Evolutionary conservation across 2,888 invertebrate species (phyloP), one percentile per base, ranked within the genome.

Genomic region (Troides aeacus): DNA sequence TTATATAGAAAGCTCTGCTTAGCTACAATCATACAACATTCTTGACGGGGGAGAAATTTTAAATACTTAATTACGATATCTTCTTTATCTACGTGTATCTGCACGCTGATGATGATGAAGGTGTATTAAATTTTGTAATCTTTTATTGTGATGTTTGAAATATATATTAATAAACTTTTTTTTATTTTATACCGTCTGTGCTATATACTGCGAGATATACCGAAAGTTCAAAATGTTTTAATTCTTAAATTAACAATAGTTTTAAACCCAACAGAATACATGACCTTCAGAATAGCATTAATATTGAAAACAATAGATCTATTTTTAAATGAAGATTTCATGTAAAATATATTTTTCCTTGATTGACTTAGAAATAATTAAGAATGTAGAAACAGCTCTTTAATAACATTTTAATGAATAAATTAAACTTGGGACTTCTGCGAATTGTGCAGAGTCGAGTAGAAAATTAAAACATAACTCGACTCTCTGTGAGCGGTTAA

Each of bases 1-100:
- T 72, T 74, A 72, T 74, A 66, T 72, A 75, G 76, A 75, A 76
- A 75, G 74, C 72, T 72, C 63, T 56, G 56, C 63, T 70, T 68
- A 23, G 30, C 62, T 62, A 63, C 72, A 62, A 61, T 66, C 67
- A 62, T n/a, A n/a, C n/a, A n/a, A n/a, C 76, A 75, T 75, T 76
- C 75, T 73, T 53, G n/a, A 18, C 18, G 18, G 6, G 5, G 17
- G 50, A n/a, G 53, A 53, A 53, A 53, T 53, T 53, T 53, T n/a
- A n/a, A 53, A n/a, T 7, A 18, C 8, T 18, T 53, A 53, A n/a
- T 53, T 18, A 53, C 18, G 12, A 46, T 46, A 15, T 15, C 15
- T 46, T 46, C 46, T 46, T 46, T 46, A 4, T 15, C 12, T 12
- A 15, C 12, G 4, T 46, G 3, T 46, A 15, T 46, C 46, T 7